Conservation (phyloP, 1,140 invertebrate species). For the Bilobella aurantiaca region DNA sequence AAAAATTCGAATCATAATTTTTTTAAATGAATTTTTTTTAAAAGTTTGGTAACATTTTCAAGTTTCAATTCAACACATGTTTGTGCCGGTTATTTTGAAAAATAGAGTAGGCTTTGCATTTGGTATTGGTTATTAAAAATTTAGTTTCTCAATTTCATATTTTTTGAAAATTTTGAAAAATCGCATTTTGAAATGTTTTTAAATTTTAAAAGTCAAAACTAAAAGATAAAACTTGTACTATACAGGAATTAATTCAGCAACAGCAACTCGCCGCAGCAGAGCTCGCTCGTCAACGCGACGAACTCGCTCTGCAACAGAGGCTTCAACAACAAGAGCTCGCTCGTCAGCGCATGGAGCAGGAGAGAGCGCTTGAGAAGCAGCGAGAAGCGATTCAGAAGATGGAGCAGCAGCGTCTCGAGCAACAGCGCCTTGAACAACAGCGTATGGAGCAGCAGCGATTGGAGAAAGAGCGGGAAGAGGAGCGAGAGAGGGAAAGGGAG, state of each 20-base stretch:
- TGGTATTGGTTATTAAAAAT: no score
- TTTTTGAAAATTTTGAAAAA: no score
- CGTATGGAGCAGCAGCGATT: conserved; percentile 13
- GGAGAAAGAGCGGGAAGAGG: conserved; percentile 1
- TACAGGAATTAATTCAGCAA: conserved; percentile 16
- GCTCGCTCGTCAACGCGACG: conserved; percentile 22
- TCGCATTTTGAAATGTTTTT: no score
- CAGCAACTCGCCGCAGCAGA: conserved; percentile 20
- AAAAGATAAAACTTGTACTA: conserved; percentile 14
- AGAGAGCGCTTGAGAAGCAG: conserved; percentile 16
- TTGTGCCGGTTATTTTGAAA: no score
- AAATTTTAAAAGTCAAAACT: no score
- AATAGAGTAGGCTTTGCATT: no score
- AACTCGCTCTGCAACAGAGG: conserved; percentile 20
- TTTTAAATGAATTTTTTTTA: conserved; percentile 6
- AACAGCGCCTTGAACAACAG: conserved; percentile 18
- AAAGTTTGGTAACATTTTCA: no score
- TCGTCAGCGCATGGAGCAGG: conserved; percentile 29
- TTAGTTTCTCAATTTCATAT: not conserved
- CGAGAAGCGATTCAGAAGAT: conserved; percentile 14
- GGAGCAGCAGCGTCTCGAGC: conserved; percentile 22
- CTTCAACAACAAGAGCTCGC: conserved; percentile 25
- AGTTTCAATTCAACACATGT: no score
- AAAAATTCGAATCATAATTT: no score
- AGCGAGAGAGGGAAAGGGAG: conserved; percentile 18